These are phyloP conservation scores for Linurgus olivaceus DNA, from an alignment of 2,797 vertebrate species.

Conservation along the genomic window DNA sequence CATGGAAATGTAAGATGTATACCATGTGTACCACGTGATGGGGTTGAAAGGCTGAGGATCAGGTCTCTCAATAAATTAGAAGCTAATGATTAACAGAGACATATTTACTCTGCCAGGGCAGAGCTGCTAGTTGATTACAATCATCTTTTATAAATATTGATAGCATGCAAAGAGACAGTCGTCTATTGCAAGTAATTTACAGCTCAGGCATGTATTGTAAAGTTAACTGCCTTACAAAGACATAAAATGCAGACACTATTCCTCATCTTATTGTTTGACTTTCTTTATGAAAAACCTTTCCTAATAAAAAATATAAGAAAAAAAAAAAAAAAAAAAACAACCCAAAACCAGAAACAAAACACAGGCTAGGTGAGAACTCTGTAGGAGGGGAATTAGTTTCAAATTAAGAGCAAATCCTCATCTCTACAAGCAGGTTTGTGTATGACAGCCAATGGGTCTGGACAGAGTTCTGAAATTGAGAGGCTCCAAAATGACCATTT, in stretches of 20 bases:
- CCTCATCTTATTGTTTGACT: not conserved
- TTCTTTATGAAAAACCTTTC: not conserved
- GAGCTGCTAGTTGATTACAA: not conserved
- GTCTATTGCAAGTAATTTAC: not conserved
- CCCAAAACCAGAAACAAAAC: not conserved
- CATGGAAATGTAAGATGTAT: not conserved
- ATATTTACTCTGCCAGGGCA: conserved; percentile 23
- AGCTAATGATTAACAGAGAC: conserved; percentile 48
- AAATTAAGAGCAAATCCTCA: not conserved
- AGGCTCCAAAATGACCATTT: not conserved
- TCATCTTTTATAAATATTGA: not conserved
- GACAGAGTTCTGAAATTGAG: not conserved
- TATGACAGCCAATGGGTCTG: not conserved
- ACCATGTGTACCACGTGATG: not conserved
- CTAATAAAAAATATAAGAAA: not conserved
- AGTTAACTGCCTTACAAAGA: not conserved
- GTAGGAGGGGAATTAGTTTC: not conserved
- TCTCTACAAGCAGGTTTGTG: not conserved
- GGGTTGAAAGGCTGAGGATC: not conserved
- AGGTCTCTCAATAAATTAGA: not conserved
- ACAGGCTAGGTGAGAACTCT: not conserved
- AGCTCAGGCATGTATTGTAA: not conserved
- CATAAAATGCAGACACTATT: not conserved
- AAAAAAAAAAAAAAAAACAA: not conserved
- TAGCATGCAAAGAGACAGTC: not conserved